Evolutionary conservation across 1,140 invertebrate genomes (phyloP).

Genomic region (Aphelenchoides fujianensis): DNA sequence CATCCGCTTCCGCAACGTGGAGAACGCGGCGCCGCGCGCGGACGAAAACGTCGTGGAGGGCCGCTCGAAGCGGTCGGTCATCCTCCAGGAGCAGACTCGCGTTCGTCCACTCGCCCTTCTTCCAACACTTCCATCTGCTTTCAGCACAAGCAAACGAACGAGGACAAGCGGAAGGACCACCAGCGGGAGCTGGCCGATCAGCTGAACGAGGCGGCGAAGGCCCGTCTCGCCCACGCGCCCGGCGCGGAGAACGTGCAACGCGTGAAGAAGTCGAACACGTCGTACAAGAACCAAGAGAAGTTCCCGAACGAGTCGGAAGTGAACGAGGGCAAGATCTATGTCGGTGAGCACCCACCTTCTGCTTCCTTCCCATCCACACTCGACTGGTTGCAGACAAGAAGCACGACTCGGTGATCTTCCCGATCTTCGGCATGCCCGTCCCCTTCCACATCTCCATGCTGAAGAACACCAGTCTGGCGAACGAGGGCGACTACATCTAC

Average conservation of each 20-base stretch:
- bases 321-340: slow-evolving; percentile 87
- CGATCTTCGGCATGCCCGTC: slow-evolving; percentile 88
- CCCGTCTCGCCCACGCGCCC: slow-evolving; percentile 80
- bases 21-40: slow-evolving; percentile 68
- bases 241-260: slow-evolving; percentile 69
- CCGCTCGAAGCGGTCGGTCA: slow-evolving; percentile 83
- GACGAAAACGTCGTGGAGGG: slow-evolving; percentile 73
- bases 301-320: slow-evolving; percentile 87
- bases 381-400: slow-evolving; percentile 35
- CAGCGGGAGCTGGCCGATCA: slow-evolving; percentile 87
- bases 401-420: slow-evolving; percentile 83
- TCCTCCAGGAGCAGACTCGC: slow-evolving; percentile 88
- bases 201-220: slow-evolving; percentile 86
- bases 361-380: slow-evolving; percentile 25
- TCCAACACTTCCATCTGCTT: slow-evolving; percentile 23
- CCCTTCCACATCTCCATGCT: slow-evolving; percentile 98
- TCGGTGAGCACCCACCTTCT: slow-evolving; percentile 70
- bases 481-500: slow-evolving; percentile 96
- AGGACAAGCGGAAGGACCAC: slow-evolving; percentile 93
- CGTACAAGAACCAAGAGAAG: slow-evolving; percentile 85
- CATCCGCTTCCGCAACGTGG: slow-evolving; percentile 82
- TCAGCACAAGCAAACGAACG: slow-evolving; percentile 80
- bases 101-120: slow-evolving; percentile 64
- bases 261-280: slow-evolving; percentile 81
- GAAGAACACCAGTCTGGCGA: slow-evolving; percentile 67